Percentiles rank a stretch among this genome's conserved stretches.
phyloP scores from a whole-genome alignment of 2,888 invertebrate genomes.

The Hedychridium roseum region DNA sequence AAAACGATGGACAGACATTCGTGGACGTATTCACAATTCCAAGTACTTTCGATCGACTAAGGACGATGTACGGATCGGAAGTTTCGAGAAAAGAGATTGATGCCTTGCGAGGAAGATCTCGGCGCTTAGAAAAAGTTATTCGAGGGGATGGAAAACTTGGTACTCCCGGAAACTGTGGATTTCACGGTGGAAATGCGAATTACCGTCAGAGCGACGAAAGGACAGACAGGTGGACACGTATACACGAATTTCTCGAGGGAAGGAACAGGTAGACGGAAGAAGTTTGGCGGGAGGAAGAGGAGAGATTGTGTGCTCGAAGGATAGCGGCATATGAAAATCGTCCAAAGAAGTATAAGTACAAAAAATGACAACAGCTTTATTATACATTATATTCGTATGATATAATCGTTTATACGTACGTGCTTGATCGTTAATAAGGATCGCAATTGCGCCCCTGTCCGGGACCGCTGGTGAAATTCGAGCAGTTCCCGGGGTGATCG shows the following conservation, averaged over 20 bases:
- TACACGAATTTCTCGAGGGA: too few species aligned
- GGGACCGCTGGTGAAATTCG: background rate
- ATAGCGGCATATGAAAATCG: slow-evolving; percentile 38
- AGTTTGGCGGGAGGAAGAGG: slow-evolving; percentile 1
- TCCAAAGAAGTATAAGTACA: slow-evolving; percentile 54
- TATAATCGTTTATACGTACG: slow-evolving; percentile 44
- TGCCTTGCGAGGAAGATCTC: too few species aligned
- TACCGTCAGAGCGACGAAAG: too few species aligned
- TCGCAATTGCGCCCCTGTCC: slow-evolving; percentile 9
- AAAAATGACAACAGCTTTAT: slow-evolving; percentile 55
- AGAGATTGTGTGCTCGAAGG: slow-evolving; percentile 9
- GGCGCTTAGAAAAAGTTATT: too few species aligned
- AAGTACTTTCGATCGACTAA: too few species aligned
- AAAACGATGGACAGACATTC: background rate
- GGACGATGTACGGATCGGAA: too few species aligned
- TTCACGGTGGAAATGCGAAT: too few species aligned
- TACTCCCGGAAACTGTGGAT: too few species aligned
- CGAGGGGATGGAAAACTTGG: too few species aligned
- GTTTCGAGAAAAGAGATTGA: too few species aligned
- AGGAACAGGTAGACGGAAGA: background rate
- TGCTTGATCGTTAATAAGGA: slow-evolving; percentile 26
- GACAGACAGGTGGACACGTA: too few species aligned
- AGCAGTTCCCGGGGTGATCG: slow-evolving; percentile 11
- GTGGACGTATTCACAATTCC: too few species aligned
- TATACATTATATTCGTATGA: slow-evolving; percentile 44